A percentile compares a stretch with the other conserved stretches of the same genome.
Evolutionary conservation across 1,140 invertebrate species (phyloP).

Genomic region (Orchesella cincta): DNA sequence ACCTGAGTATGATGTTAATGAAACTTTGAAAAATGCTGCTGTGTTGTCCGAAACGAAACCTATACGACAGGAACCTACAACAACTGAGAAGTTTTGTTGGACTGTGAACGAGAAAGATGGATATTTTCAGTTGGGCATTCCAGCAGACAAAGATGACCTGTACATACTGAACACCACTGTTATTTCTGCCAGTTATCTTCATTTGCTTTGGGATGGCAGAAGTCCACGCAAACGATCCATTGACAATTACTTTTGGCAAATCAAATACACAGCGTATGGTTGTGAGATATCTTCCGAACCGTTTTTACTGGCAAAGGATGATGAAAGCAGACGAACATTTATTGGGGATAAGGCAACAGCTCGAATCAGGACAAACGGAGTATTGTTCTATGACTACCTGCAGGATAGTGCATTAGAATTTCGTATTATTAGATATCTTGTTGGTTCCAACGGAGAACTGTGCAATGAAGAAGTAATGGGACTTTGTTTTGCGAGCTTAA

Average conservation of each 20-base stretch:
- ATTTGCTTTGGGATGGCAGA: conserved; percentile 30
- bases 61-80: not conserved
- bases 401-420: conserved; percentile 26
- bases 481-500: conserved; percentile 15
- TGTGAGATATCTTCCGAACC: conserved; percentile 36
- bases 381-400: conserved; percentile 34
- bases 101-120: conserved; percentile 37
- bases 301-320: conserved; percentile 32
- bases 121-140: conserved; percentile 39
- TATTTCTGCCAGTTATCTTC: conserved; percentile 35
- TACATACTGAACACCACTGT: conserved; percentile 46
- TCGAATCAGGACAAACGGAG: conserved; percentile 35
- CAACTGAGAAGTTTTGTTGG: conserved; percentile 41
- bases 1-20: not conserved
- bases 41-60: not conserved
- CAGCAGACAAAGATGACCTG: conserved; percentile 41
- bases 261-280: conserved; percentile 37
- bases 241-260: conserved; percentile 30
- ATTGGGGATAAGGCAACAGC: conserved; percentile 46
- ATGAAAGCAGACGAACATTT: conserved; percentile 23
- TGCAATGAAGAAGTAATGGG: conserved; percentile 30
- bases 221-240: not conserved
- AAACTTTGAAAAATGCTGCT: not conserved
- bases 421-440: conserved; percentile 25
- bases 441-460: not conserved